Evolutionary conservation across 2,888 invertebrate genomes (phyloP), one percentile per base, ranked within the genome.

Genomic region (Lithophane leautieri): DNA sequence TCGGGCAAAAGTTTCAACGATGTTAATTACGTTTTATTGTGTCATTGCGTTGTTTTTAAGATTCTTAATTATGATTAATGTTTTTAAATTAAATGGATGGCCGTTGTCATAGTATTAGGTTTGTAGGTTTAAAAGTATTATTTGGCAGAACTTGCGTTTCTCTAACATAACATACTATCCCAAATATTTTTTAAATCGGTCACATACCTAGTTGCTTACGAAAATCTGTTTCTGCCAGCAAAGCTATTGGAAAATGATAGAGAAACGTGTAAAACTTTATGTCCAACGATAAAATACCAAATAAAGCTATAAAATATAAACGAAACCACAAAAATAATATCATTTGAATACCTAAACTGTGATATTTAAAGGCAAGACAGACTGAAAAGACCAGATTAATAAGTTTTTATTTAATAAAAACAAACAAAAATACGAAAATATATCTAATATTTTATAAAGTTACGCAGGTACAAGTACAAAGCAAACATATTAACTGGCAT

Each of bases 11-110:
- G 76, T 86, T 89, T 82, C 76, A 75, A 79, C 77, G 74, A 81
- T 81, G 81, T 78, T 88, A 87, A 87, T 87, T 87, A 85, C 77
- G 78, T 82, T 88, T 88, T 80, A 85, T 85, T 88, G 52, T 85
- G 77, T 73, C 70, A 73, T 22, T 56, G 63, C n/a, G 62, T 40
- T 73, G 69, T 61, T 85, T 85, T 54, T 73, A 69, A 67, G 83
- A 60, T 63, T 82, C 72, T 72, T 72, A 65, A 73, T 81, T 77
- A 82, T 70, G 70, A 54, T 69, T 74, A 54, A 70, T 66, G 63
- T 60, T 54, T 61, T n/a, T 34, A 34, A n/a, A 58, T 70, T 70
- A 60, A 70, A 70, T 79, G n/a, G 22, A 52, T 60, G 61, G 58
- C 34, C 4, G 28, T 22, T 14, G 16, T 19, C 44, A 19, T 19